Base-by-base conservation (phyloP, 2,113 vertebrate species). In the Pluvianellus socialis region DNA sequence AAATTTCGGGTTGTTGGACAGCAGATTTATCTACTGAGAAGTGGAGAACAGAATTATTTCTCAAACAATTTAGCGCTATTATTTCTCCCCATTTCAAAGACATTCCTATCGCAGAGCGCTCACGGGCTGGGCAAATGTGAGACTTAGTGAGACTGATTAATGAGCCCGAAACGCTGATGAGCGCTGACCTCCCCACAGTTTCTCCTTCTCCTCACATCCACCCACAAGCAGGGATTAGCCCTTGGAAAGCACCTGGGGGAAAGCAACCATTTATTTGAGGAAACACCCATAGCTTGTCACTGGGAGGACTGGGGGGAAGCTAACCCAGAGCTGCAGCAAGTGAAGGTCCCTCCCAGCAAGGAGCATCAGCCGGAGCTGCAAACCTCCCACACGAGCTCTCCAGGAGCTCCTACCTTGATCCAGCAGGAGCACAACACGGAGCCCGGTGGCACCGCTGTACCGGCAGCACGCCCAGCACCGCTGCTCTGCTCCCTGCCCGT, bases 31-130 rank as follows among this genome's bases (percentile, higher is more conserved):
- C 58, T 71, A 83, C 27, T 59, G 62, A 76, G 94, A 47, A 62
- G 73, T 2, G 24, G 79, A 92, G 94, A 96, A 84, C 74, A 22
- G 49, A 96, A 96, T 96, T 80, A 90, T 73, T 91, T 94, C 96
- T 91, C 92, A 44, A 92, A 86, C 73, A 59, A 87, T 92, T 94
- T 87, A 92, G 87, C 68, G 45, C 79, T 94, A 87, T 95, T 88
- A 61, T 65, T 85, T 19, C 55, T 58, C 40, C 23, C 63, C 62
- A 1, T 88, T 77, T 44, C 16, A 79, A 62, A 88, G 61, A 47
- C 76, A 32, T 61, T 53, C 73, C 62, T 76, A 33, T 9, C 0
- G 7, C 49, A 52, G 62, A 77, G 22, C 0, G 4, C 50, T 63
- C 85, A 10, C 8, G 3, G 16, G 50, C 42, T 61, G 72, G 65